These are phyloP conservation scores for Neotoxoptera formosana DNA, from an alignment of 1,140 invertebrate genomes.

Conservation along the genomic window DNA sequence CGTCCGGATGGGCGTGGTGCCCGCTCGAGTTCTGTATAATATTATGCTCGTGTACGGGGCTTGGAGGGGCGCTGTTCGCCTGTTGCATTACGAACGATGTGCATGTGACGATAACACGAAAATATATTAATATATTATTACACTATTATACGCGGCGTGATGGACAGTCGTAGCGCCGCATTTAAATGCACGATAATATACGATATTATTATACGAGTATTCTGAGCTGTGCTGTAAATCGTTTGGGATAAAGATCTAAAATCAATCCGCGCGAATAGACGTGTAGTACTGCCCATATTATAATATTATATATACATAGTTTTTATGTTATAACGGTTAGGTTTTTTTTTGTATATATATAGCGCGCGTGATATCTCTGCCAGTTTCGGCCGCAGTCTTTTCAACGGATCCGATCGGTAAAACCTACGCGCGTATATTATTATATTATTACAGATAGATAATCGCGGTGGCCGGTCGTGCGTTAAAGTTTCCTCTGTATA, in stretches of 20 bases:
- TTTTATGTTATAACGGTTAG: background rate
- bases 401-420: conserved; percentile 3
- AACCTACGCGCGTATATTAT: background rate
- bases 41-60: background rate
- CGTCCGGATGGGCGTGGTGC: conserved; percentile 29
- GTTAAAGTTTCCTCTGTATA: conserved; percentile 4
- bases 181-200: background rate
- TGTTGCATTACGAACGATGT: too few relatives aligned
- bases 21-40: background rate
- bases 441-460: background rate
- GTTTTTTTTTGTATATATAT: background rate
- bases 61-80: background rate
- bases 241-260: conserved; percentile 13
- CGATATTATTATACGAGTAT: background rate
- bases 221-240: background rate
- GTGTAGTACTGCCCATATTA: background rate
- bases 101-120: background rate
- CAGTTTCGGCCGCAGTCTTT: background rate
- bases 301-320: background rate
- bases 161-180: background rate
- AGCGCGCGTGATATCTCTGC: background rate
- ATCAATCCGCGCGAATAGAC: background rate
- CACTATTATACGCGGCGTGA: background rate
- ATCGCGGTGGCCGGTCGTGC: background rate
- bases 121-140: background rate